These are phyloP conservation scores for Hippocampus comes DNA, from an alignment of 2,113 vertebrate species.

Conservation along the genomic window DNA sequence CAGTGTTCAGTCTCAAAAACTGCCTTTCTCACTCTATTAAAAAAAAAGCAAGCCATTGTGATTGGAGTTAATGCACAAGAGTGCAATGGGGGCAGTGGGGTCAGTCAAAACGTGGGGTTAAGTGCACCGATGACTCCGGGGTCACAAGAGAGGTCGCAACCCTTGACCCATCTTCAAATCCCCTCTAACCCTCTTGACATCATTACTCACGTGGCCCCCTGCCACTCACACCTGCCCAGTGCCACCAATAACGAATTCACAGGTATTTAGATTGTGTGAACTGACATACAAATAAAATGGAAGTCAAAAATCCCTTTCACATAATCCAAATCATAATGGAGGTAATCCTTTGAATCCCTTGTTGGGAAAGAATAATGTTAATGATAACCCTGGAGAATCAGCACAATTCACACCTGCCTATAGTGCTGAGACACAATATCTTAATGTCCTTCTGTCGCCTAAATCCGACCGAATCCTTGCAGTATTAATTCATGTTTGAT, in stretches of 20 bases:
- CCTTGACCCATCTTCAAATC: slow-evolving; percentile 50
- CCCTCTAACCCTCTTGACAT: slow-evolving; percentile 2
- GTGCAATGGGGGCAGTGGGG: slow-evolving; percentile 19
- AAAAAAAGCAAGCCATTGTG: slow-evolving; percentile 22
- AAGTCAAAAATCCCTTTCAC: slow-evolving; percentile 40
- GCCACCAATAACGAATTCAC: slow-evolving; percentile 31
- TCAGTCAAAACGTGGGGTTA: slow-evolving; percentile 68
- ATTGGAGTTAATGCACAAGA: slow-evolving; percentile 23
- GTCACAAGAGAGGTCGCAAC: slow-evolving; percentile 55
- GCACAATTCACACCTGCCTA: slow-evolving; percentile 57
- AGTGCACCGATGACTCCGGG: slow-evolving; percentile 62
- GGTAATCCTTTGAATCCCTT: slow-evolving; percentile 37
- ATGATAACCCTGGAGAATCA: slow-evolving; percentile 42
- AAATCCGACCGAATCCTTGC: background rate
- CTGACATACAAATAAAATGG: background rate
- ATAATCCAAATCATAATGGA: slow-evolving; percentile 23
- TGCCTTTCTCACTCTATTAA: slow-evolving; percentile 28
- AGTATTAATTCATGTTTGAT: background rate
- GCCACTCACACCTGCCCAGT: slow-evolving; percentile 57
- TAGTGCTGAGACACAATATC: background rate
- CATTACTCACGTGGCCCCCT: slow-evolving; percentile 33
- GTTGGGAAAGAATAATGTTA: slow-evolving; percentile 15
- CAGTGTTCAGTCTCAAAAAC: slow-evolving; percentile 20
- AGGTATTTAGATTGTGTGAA: background rate
- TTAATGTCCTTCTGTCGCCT: background rate